phyloP scores from a whole-genome alignment of 2,797 vertebrate species.

The Onychomys leucogaster region DNA sequence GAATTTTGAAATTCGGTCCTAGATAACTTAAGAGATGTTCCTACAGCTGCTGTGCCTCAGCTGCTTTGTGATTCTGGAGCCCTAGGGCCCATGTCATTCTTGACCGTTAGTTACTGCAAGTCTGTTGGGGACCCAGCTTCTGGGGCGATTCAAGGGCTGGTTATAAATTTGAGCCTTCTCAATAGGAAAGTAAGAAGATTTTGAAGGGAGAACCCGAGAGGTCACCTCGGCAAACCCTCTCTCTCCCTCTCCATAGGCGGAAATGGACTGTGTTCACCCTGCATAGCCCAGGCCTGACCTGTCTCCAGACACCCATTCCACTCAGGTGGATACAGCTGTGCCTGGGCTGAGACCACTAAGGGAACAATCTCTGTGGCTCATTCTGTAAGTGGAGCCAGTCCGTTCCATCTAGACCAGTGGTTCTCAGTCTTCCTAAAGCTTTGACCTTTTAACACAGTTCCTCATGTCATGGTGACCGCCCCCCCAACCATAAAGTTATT shows the following conservation, averaged over 20 bases:
- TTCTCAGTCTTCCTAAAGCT: neutral
- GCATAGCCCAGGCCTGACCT: neutral
- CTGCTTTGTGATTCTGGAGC: neutral
- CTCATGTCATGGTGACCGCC: neutral
- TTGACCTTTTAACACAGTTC: neutral
- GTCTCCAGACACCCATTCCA: neutral
- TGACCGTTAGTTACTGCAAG: neutral
- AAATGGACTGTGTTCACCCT: neutral
- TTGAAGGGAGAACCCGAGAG: conserved; percentile 10
- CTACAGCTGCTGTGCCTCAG: neutral
- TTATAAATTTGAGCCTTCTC: conserved; percentile 46
- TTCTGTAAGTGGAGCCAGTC: neutral
- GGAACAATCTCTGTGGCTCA: neutral
- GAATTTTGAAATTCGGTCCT: conserved; percentile 10
- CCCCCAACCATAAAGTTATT: neutral
- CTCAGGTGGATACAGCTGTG: neutral
- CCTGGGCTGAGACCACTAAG: neutral
- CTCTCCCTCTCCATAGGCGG: neutral
- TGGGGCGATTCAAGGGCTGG: neutral
- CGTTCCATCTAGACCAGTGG: neutral
- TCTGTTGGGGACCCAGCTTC: neutral
- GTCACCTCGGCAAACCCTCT: neutral
- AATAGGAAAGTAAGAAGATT: conserved; percentile 1
- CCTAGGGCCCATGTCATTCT: neutral
- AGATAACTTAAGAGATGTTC: neutral